Conservation (phyloP, 2,797 vertebrate genomes). For the Clarias pachynema region DNA sequence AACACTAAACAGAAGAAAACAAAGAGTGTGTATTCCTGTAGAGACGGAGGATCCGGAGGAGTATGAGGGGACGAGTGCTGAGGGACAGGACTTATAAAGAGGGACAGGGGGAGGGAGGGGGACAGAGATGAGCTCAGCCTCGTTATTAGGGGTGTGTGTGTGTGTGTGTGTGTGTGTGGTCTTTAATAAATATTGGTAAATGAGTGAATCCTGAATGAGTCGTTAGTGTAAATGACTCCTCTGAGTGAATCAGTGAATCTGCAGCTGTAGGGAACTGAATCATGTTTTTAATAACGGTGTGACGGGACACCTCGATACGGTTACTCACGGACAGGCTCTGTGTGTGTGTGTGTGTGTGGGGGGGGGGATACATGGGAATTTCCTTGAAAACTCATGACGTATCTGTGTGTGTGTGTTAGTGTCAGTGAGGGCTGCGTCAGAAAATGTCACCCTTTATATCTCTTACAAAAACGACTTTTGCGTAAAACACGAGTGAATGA, state of each 20-base stretch:
- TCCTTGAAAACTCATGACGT: conserved; percentile 32
- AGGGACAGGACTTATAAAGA: conserved; percentile 79
- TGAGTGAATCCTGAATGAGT: not conserved
- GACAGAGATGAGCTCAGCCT: conserved; percentile 58
- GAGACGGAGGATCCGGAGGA: conserved; percentile 32
- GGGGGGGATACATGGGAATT: not conserved
- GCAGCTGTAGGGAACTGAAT: not conserved
- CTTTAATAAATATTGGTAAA: not conserved
- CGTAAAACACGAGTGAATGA: conserved; percentile 41
- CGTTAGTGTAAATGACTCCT: not conserved
- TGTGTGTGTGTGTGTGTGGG: conserved; percentile 34
- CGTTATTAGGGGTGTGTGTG: conserved; percentile 50
- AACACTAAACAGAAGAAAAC: not conserved
- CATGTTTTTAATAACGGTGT: too few species aligned
- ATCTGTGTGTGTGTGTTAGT: conserved; percentile 27
- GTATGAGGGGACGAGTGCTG: conserved; percentile 64
- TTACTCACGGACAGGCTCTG: not conserved
- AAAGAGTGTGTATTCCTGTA: not conserved
- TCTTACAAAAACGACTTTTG: conserved; percentile 51
- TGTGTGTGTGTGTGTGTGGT: conserved; percentile 11
- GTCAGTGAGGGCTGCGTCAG: conserved; percentile 46
- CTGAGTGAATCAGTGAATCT: not conserved
- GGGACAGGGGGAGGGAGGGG: conserved; percentile 67
- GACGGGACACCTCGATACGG: too few species aligned
- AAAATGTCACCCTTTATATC: conserved; percentile 53